A percentile compares a stretch with the other conserved stretches of the same genome.
Conservation (phyloP, 2,113 vertebrate species). For the Calypte anna region DNA sequence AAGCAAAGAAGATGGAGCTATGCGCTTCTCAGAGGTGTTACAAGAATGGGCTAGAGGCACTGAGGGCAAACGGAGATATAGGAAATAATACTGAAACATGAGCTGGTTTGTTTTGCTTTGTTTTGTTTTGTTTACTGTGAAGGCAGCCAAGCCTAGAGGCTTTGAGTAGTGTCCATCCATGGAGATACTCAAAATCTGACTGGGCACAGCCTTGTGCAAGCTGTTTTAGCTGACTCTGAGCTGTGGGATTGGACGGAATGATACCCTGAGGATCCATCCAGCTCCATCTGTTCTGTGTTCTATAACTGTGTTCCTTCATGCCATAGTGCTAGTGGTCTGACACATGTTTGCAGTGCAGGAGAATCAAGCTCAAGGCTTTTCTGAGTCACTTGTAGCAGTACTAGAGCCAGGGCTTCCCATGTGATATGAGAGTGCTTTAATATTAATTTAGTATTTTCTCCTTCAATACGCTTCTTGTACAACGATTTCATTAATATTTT, state of each 20-base stretch:
- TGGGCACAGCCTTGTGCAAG: background rate
- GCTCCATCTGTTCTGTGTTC: background rate
- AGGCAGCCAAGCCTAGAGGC: background rate
- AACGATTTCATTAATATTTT: background rate
- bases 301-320: background rate
- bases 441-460: background rate
- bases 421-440: background rate
- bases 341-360: background rate
- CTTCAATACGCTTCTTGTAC: background rate
- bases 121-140: background rate
- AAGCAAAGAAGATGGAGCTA: background rate
- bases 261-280: background rate
- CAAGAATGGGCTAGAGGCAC: background rate
- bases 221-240: background rate
- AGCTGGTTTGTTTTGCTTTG: background rate
- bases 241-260: background rate
- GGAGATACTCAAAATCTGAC: background rate
- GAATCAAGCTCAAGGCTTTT: background rate
- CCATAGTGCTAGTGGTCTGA: background rate
- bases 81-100: background rate
- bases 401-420: background rate
- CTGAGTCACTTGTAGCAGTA: background rate
- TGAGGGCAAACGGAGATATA: fast-evolving
- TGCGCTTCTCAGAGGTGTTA: background rate
- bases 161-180: background rate